A percentile compares a stretch with the other conserved stretches of the same genome.
phyloP scores from a whole-genome alignment of 2,888 invertebrate species.

The Oscheius sp. region DNA sequence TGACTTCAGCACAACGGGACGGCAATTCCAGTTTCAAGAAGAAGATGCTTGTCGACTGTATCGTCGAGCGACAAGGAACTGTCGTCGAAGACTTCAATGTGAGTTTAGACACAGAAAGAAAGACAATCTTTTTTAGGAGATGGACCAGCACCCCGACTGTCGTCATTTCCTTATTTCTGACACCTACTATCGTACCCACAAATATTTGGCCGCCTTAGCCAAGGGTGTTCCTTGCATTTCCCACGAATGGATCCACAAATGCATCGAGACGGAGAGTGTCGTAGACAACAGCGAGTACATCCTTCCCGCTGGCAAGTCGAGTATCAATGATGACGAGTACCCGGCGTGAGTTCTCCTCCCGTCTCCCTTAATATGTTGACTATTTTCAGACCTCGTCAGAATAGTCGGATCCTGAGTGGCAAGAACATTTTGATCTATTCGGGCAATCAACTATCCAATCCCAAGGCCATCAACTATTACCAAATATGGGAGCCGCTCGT shows the following conservation, averaged over 20 bases:
- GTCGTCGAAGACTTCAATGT: constrained; percentile 67
- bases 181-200: constrained; percentile 82
- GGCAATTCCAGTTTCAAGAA: constrained; percentile 60
- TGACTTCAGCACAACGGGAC: constrained; percentile 69
- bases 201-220: constrained; percentile 82
- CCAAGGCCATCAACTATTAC: constrained; percentile 33
- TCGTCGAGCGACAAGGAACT: constrained; percentile 61
- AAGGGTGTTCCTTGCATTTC: constrained; percentile 80
- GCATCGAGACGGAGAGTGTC: constrained; percentile 72
- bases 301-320: constrained; percentile 65
- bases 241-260: constrained; percentile 82
- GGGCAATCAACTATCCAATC: constrained; percentile 28
- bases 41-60: constrained; percentile 61
- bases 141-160: constrained; percentile 23
- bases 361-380: background rate
- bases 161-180: constrained; percentile 77
- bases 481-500: constrained; percentile 71
- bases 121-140: constrained; percentile 17
- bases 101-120: constrained; percentile 13
- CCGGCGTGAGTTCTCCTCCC: constrained; percentile 44
- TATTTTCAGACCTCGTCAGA: constrained; percentile 51
- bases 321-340: constrained; percentile 51
- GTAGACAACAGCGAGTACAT: constrained; percentile 53
- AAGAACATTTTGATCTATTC: constrained; percentile 63
- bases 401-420: constrained; percentile 58